phyloP scores from a whole-genome alignment of 2,113 vertebrate species.

The Rallus limicola region DNA sequence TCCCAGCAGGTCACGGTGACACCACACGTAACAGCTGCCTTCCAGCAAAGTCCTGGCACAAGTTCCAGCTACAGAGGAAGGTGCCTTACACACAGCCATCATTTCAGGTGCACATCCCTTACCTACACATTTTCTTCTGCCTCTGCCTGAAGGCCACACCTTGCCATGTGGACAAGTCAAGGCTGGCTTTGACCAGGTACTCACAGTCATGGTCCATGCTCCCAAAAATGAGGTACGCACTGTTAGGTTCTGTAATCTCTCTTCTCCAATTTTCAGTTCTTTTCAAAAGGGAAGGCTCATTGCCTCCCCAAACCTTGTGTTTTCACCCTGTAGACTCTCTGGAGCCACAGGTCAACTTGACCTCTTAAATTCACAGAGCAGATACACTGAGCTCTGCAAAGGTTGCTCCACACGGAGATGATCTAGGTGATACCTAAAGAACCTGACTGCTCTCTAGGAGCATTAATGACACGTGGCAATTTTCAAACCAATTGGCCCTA shows the following conservation, averaged over 20 bases:
- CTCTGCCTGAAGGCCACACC: neutral
- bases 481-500: neutral
- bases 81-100: fast-evolving
- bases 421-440: neutral
- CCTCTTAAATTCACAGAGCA: neutral
- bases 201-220: neutral
- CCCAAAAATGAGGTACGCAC: neutral
- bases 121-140: neutral
- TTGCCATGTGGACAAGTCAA: neutral
- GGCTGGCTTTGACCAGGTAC: neutral
- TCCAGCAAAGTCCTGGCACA: fast-evolving
- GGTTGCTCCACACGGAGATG: neutral
- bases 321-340: neutral
- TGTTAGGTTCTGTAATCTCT: neutral
- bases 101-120: neutral
- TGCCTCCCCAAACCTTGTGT: neutral
- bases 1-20: too few relatives aligned
- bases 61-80: neutral
- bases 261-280: neutral
- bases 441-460: fast-evolving
- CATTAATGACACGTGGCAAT: neutral
- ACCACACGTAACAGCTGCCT: fast-evolving
- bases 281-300: neutral
- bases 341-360: constrained; percentile 8
- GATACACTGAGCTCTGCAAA: neutral